A percentile compares a stretch with the other conserved stretches of the same genome.
These are phyloP conservation scores for Karalla daura DNA, from an alignment of 2,797 vertebrate species.

Conservation along the genomic window DNA sequence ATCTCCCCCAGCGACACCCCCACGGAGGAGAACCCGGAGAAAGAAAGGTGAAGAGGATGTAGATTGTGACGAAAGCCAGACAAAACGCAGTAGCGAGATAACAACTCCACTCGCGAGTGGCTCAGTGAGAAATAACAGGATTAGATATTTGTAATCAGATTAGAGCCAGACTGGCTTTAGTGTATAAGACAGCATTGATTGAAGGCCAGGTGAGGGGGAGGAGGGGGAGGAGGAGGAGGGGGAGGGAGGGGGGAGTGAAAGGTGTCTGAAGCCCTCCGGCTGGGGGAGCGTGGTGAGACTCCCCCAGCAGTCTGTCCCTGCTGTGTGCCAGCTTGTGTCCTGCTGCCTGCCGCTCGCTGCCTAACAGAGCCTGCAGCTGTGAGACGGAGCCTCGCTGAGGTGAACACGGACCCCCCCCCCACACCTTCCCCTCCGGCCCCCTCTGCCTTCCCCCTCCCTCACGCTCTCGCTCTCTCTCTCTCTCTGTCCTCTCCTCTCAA, in stretches of 20 bases:
- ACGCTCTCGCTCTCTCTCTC: background rate
- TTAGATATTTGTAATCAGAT: conserved; percentile 32
- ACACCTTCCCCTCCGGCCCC: conserved; percentile 34
- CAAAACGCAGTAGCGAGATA: background rate
- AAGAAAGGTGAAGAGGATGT: conserved; percentile 83
- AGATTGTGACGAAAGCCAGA: background rate
- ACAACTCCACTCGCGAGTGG: conserved; percentile 12
- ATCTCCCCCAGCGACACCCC: conserved; percentile 61
- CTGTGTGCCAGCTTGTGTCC: conserved; percentile 82
- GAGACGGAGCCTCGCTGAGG: conserved; percentile 53
- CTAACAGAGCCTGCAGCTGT: conserved; percentile 65
- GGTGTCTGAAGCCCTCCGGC: conserved; percentile 51
- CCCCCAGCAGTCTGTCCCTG: conserved; percentile 78
- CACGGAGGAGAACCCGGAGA: conserved; percentile 82
- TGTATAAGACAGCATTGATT: conserved; percentile 9
- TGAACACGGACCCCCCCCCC: conserved; percentile 58
- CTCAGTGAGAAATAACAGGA: conserved; percentile 12
- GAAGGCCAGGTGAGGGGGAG: conserved; percentile 16
- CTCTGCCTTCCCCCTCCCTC: conserved; percentile 45
- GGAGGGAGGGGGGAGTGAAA: conserved; percentile 5
- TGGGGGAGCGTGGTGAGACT: conserved; percentile 80
- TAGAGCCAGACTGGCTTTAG: conserved; percentile 15
- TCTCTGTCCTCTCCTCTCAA: conserved; percentile 7
- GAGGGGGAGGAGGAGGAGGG: conserved; percentile 7
- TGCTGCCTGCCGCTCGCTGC: conserved; percentile 72